phyloP scores from a whole-genome alignment of 2,113 vertebrate genomes.

The Daphoenositta chrysoptera region DNA sequence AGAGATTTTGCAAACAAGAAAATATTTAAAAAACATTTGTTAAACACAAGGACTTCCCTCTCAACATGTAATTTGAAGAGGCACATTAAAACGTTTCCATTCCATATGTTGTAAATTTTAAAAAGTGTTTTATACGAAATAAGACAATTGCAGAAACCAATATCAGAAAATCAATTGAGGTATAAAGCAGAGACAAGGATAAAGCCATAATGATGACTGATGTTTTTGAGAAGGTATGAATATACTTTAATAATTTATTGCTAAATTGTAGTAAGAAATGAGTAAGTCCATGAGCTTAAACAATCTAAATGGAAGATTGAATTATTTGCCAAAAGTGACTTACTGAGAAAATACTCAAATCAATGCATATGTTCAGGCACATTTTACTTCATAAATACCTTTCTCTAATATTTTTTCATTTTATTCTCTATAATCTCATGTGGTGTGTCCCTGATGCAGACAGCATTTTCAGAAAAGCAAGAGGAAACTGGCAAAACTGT shows the following conservation, averaged over 20 bases:
- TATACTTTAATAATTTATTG: background rate
- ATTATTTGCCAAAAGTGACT: background rate
- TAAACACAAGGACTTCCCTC: background rate
- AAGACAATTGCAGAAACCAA: background rate
- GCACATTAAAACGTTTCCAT: background rate
- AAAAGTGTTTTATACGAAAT: background rate
- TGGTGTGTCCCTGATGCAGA: background rate
- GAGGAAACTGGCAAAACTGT: background rate
- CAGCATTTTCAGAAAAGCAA: background rate
- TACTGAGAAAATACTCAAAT: background rate
- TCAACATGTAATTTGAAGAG: background rate
- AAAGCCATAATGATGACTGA: background rate
- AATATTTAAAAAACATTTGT: background rate
- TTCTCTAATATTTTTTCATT: background rate
- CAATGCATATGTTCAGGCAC: background rate
- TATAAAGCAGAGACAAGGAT: background rate
- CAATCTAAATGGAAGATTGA: background rate
- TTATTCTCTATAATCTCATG: background rate
- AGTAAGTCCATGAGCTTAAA: background rate
- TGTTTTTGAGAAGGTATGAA: background rate
- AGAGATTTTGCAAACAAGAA: background rate
- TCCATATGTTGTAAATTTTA: background rate
- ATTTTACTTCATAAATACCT: background rate
- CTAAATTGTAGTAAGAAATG: background rate
- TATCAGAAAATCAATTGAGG: background rate